A percentile compares a stretch with the other conserved stretches of the same genome.
Evolutionary conservation across 1,140 invertebrate genomes (phyloP).

Genomic region (Zaprionus gabonicus): DNA sequence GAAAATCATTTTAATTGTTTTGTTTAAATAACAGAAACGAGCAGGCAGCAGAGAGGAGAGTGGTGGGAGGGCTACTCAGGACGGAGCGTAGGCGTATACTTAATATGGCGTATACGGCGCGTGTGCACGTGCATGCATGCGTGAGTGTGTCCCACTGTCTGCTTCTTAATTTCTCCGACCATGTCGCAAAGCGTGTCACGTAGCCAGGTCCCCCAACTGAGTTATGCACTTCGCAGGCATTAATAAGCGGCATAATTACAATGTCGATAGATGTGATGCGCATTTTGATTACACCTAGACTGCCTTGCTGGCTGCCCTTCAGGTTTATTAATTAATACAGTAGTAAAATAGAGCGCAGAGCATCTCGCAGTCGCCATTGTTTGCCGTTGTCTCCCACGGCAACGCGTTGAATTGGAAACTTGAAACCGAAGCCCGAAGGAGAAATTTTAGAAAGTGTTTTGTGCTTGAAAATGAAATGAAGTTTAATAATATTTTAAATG

Average conservation of each 20-base stretch:
- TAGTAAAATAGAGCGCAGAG: neutral
- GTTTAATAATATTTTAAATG: conserved; percentile 41
- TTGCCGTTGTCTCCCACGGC: neutral
- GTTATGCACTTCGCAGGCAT: neutral
- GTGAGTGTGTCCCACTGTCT: neutral
- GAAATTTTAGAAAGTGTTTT: conserved; percentile 22
- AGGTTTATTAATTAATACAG: conserved; percentile 8
- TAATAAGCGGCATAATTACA: conserved; percentile 8
- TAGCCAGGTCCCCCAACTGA: conserved; percentile 12
- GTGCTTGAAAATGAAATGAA: conserved; percentile 24
- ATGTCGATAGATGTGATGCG: conserved; percentile 1
- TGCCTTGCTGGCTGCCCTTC: neutral
- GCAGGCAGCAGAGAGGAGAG: conserved; percentile 7
- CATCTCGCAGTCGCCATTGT: neutral
- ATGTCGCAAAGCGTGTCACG: conserved; percentile 13
- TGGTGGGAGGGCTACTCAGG: neutral
- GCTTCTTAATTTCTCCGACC: conserved; percentile 15
- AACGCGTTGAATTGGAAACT: conserved; percentile 28
- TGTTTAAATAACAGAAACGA: conserved; percentile 73
- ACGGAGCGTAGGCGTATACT: conserved; percentile 67
- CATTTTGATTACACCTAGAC: neutral
- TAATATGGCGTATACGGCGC: conserved; percentile 60
- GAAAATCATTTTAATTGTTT: conserved; percentile 80
- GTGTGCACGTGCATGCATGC: conserved; percentile 17
- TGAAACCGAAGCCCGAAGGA: neutral